These are phyloP conservation scores for Patella ulyssiponensis DNA, from an alignment of 2,888 invertebrate species.

Conservation along the genomic window DNA sequence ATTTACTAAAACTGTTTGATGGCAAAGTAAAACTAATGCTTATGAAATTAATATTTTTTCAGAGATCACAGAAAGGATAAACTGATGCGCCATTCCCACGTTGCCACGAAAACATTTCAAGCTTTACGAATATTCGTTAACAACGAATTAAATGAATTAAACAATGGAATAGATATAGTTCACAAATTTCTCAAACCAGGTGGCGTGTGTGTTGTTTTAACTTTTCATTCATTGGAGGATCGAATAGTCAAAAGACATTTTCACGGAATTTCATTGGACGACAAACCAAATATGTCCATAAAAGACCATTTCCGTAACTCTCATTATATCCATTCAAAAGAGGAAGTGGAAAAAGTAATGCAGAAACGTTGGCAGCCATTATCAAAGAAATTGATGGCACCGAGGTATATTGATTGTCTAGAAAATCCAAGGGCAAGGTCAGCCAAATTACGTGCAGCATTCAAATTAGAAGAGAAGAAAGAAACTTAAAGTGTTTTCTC, in stretches of 20 bases:
- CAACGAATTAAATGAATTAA: conserved; percentile 94
- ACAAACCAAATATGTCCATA: conserved; percentile 44
- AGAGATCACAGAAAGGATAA: conserved; percentile 79
- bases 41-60: conserved; percentile 16
- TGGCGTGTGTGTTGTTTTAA: conserved; percentile 85
- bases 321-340: conserved; percentile 76
- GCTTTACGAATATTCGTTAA: conserved; percentile 96
- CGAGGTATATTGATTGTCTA: conserved; percentile 82
- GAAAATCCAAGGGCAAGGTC: conserved; percentile 89
- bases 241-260: conserved; percentile 92
- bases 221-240: conserved; percentile 95
- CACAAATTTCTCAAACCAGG: conserved; percentile 82
- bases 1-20: neutral
- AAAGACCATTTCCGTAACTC: conserved; percentile 77
- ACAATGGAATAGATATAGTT: conserved; percentile 87
- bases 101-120: conserved; percentile 93
- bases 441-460: conserved; percentile 88
- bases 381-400: conserved; percentile 85
- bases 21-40: neutral
- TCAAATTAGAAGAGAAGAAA: conserved; percentile 74
- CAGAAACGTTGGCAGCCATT: conserved; percentile 83
- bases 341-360: conserved; percentile 78
- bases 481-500: too few species aligned
- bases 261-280: conserved; percentile 65
- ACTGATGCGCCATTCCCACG: conserved; percentile 82